Evolutionary conservation across 37 sponge, comb jelly and placozoan genomes (phyloP).

Genomic region (Petrosia ficiformis): DNA sequence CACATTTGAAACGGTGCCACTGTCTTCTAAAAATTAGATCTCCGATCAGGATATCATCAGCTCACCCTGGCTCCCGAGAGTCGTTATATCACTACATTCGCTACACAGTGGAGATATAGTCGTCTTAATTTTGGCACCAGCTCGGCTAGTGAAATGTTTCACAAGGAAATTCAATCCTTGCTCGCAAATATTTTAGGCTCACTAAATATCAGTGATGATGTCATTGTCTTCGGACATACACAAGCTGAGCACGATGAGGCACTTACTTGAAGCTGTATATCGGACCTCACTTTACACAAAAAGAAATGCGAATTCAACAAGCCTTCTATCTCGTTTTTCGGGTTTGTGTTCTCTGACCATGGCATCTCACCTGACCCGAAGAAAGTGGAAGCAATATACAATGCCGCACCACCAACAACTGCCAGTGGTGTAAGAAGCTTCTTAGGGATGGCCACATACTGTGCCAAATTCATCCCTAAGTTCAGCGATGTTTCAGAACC

Average conservation of each 20-base stretch:
- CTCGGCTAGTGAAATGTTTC: slow-evolving; percentile 50
- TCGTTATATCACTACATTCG: slow-evolving; percentile 51
- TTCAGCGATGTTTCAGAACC: slow-evolving; percentile 33
- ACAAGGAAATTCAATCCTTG: slow-evolving; percentile 25
- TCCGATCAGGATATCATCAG: slow-evolving; percentile 50
- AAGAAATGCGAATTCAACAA: slow-evolving; percentile 50
- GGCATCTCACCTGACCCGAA: slow-evolving; percentile 36
- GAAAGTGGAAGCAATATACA: slow-evolving; percentile 27
- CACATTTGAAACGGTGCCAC: slow-evolving; percentile 30
- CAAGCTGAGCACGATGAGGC: slow-evolving; percentile 21
- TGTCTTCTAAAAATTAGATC: slow-evolving; percentile 37
- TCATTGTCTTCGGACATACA: slow-evolving; percentile 20
- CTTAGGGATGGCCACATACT: slow-evolving; percentile 51
- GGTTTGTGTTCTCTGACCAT: slow-evolving; percentile 28
- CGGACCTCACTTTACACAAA: slow-evolving; percentile 16
- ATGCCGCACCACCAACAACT: slow-evolving; percentile 27
- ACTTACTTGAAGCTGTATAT: slow-evolving; percentile 14
- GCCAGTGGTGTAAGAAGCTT: slow-evolving; percentile 29
- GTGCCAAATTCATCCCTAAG: slow-evolving; percentile 47
- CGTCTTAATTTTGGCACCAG: slow-evolving; percentile 43
- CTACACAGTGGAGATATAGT: slow-evolving; percentile 40
- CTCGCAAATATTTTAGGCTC: slow-evolving; percentile 29
- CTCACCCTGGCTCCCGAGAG: slow-evolving; percentile 15
- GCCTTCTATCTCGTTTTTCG: slow-evolving; percentile 33
- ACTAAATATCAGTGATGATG: slow-evolving; percentile 43